These are phyloP conservation scores for Frankliniella intonsa DNA, from an alignment of 2,888 invertebrate genomes.

Conservation along the genomic window DNA sequence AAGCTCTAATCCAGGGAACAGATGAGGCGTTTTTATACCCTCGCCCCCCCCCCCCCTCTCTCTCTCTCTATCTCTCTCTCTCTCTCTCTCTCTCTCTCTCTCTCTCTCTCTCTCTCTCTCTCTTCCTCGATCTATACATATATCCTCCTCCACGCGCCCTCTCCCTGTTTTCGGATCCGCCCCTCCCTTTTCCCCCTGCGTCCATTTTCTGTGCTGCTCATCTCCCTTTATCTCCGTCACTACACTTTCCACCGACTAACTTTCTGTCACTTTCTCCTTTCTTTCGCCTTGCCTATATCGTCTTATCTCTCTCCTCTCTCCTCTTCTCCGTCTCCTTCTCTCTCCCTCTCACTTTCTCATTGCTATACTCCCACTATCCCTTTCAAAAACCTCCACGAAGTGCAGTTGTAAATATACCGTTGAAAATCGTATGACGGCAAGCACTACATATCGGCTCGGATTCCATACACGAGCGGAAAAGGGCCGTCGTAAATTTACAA, in stretches of 20 bases:
- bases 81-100: neutral
- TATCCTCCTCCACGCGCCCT: no score
- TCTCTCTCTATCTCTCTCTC: neutral
- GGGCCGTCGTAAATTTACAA: no score
- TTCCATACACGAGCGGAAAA: no score
- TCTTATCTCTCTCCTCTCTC: neutral
- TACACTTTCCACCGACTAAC: neutral
- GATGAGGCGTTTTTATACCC: neutral
- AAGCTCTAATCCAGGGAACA: neutral
- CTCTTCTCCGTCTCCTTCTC: no score
- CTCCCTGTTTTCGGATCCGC: neutral
- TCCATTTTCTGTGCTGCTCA: conserved; percentile 14
- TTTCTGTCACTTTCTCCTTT: neutral
- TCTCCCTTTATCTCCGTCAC: conserved; percentile 20
- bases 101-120: neutral
- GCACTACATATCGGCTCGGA: no score
- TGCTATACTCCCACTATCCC: no score
- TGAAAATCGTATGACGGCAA: no score
- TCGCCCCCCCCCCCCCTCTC: neutral
- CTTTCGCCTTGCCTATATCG: neutral
- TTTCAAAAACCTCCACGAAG: no score
- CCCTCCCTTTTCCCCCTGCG: neutral
- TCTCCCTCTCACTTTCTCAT: no score
- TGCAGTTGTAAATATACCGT: no score
- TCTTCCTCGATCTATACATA: neutral